Base-by-base conservation (phyloP, 1,140 invertebrate genomes). In the Sarcophaga peregrina region DNA sequence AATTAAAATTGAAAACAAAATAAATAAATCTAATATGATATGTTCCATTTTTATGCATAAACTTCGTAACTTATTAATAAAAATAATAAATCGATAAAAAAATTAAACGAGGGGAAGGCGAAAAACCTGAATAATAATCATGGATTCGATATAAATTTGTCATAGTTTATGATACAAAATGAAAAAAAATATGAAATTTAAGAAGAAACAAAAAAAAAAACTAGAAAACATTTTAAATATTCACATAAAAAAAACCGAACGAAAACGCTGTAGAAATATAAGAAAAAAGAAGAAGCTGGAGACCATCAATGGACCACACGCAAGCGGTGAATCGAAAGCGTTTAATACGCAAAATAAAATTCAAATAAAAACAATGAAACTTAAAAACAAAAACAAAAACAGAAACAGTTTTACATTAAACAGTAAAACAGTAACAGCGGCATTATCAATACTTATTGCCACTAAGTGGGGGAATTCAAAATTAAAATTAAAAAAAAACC, bases 111-210 rank as follows among this genome's bases (percentile, higher is more conserved):
- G 25, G 4, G 25, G 25, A 15, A 20, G 62, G 17, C n/a, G 17
- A 25, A 76, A 78, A 78, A 78, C 75, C 75, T 78, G 75, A 52
- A 78, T 37, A 37, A 78, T 48, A 52, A 15, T 78, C n/a, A 78
- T 52, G 47, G 50, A 78, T 47, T 48, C 74, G 17, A 76, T 50
- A 50, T 78, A 78, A 78, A 78, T 78, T 78, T 78, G 75, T 78
- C 75, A 78, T 78, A 78, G 75, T 78, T 78, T 78, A 78, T 20
- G 75, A 78, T 50, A 37, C 25, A 37, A 37, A 37, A 37, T 37
- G 25, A 37, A 37, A 78, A 50, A 45, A 48, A 37, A 37, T 37
- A 37, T 37, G 25, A 37, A 37, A 37, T 37, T 37, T 37, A 37
- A 37, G 4, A 72, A 54, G 5, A 54, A 72, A 25, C 9, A 20